Percentiles rank a stretch among this genome's conserved stretches.
phyloP scores from a whole-genome alignment of 2,888 invertebrate genomes.

The Lissocephala sabroskyi region DNA sequence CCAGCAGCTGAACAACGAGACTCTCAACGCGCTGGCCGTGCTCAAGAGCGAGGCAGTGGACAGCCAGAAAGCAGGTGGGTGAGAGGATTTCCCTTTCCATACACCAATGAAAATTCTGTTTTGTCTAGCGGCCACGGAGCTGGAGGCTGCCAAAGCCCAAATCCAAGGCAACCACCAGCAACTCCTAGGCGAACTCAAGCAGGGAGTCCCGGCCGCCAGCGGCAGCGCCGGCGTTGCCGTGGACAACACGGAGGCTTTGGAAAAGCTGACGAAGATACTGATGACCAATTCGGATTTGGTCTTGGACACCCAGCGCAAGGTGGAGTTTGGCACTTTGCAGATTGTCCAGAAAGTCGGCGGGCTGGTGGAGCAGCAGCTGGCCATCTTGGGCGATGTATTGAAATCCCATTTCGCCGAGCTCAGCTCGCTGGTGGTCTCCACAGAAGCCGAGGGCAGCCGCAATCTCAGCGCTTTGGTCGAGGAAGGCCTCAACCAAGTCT shows the following conservation, averaged over 20 bases:
- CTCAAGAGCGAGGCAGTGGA: conserved; percentile 74
- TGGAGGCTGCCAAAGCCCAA: conserved; percentile 75
- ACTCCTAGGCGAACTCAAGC: conserved; percentile 76
- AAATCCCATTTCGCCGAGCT: conserved; percentile 80
- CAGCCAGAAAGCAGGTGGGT: conserved; percentile 73
- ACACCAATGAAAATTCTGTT: conserved; percentile 52
- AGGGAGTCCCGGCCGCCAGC: no score
- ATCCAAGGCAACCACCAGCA: conserved; percentile 74
- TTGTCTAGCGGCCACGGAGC: conserved; percentile 73
- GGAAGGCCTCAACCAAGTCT: conserved; percentile 86
- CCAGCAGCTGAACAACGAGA: conserved; percentile 76
- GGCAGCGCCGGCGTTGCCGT: no score
- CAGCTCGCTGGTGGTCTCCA: conserved; percentile 79
- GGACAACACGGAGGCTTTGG: no score
- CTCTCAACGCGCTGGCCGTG: conserved; percentile 75
- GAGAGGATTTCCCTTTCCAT: conserved; percentile 8
- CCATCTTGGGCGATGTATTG: conserved; percentile 79
- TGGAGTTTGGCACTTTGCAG: conserved; percentile 89
- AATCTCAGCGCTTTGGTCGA: conserved; percentile 86
- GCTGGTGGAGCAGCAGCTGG: conserved; percentile 78
- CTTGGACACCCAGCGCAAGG: conserved; percentile 85
- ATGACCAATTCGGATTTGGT: conserved; percentile 89
- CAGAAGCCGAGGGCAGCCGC: conserved; percentile 80
- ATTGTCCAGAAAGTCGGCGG: conserved; percentile 84
- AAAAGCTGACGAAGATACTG: conserved; percentile 83